Evolutionary conservation across 2,888 invertebrate species (phyloP).

Genomic region (Cryptosula pallasiana): DNA sequence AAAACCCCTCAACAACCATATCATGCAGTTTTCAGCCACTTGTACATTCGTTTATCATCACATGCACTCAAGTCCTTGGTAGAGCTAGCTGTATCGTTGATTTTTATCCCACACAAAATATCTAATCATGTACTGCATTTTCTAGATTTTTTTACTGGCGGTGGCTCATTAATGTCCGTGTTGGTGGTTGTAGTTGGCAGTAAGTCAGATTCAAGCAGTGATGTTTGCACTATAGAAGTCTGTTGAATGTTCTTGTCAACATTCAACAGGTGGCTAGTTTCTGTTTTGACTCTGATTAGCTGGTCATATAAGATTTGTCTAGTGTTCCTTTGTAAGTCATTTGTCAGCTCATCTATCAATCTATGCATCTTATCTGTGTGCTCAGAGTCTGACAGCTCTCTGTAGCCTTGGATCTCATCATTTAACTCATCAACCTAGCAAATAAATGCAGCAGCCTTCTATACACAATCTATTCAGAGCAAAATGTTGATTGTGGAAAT

Average conservation of each 20-base stretch:
- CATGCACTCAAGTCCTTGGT: too few relatives aligned
- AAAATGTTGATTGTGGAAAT: too few relatives aligned
- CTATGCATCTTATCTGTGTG: constrained; percentile 17
- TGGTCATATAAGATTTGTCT: constrained; percentile 19
- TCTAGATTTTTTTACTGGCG: neutral
- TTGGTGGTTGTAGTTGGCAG: neutral
- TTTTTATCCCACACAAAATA: too few relatives aligned
- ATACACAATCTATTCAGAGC: too few relatives aligned
- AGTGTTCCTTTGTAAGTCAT: constrained; percentile 15
- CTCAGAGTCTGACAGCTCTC: neutral
- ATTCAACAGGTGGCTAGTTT: constrained; percentile 4
- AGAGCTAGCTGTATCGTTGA: too few relatives aligned
- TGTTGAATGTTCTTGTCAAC: neutral
- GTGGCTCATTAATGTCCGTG: neutral
- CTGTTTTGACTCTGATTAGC: constrained; percentile 13
- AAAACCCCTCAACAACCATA: too few relatives aligned
- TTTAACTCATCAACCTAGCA: constrained; percentile 10
- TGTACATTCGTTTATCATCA: too few relatives aligned
- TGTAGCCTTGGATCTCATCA: constrained; percentile 6
- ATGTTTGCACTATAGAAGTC: neutral
- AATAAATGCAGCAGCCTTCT: too few relatives aligned
- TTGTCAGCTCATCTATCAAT: constrained; percentile 14
- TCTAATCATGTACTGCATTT: neutral
- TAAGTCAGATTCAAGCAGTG: neutral
- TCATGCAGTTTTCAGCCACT: too few relatives aligned